These are phyloP conservation scores for Drosophila obscura DNA, from an alignment of 1,140 invertebrate genomes.

Conservation along the genomic window DNA sequence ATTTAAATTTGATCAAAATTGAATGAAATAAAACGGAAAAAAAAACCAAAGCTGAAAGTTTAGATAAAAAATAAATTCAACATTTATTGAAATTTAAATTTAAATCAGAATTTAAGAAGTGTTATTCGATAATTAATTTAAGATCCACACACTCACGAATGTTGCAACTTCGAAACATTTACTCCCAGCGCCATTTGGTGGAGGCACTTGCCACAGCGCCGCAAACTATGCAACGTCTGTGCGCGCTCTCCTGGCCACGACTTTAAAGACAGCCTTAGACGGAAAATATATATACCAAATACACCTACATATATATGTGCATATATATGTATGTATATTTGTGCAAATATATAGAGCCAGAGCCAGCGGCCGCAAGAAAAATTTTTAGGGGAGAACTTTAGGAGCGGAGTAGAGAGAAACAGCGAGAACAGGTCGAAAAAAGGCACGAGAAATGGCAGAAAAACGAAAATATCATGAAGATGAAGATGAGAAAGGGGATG, in stretches of 20 bases:
- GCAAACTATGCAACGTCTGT: background rate
- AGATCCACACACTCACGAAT: constrained; percentile 13
- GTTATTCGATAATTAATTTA: background rate
- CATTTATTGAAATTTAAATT: constrained; percentile 8
- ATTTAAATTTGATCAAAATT: constrained; percentile 42
- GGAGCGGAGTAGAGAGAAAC: no score
- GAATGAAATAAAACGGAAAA: constrained; percentile 12
- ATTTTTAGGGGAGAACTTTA: constrained; percentile 13
- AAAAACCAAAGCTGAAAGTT: background rate
- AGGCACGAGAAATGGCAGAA: constrained; percentile 32
- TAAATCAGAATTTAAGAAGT: background rate
- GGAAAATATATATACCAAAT: background rate
- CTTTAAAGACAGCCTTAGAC: background rate
- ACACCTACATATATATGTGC: constrained; percentile 8
- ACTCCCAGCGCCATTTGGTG: background rate
- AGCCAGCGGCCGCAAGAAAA: constrained; percentile 29
- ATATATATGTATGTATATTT: constrained; percentile 13
- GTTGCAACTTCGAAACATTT: constrained; percentile 41
- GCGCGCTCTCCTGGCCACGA: background rate
- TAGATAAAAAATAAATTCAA: background rate
- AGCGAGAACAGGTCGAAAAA: constrained; percentile 25
- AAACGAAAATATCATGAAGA: constrained; percentile 55
- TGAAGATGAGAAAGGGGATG: constrained; percentile 29
- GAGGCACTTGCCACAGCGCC: background rate
- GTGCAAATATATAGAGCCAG: constrained; percentile 25